Base-by-base conservation (phyloP, 2,113 vertebrate genomes). In the Chlorodrepanis virens region DNA sequence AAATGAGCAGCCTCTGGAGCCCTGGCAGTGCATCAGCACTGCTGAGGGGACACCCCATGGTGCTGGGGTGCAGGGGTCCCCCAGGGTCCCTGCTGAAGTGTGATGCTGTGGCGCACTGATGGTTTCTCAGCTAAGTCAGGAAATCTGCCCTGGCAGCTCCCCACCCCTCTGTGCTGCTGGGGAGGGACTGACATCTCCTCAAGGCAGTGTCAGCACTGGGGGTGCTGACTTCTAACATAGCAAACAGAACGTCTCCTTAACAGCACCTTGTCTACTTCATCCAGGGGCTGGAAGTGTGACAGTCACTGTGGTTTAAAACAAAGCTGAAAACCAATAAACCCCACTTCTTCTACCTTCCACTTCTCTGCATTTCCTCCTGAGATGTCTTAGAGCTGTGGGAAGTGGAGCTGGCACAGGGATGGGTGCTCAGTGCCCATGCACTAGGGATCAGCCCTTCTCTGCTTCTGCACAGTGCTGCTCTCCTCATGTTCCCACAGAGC, bases 41-140 rank as follows among this genome's bases (percentile, higher is more conserved):
- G 45, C 63, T 70, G 5, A 2, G 49, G 64, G 44, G 37, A 5
- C 67, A 47, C 1, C 61, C 49, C 4, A 0, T 5, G 1, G 25
- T 33, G 33, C 25, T 54, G 65, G n/a, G 1, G 1, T 8, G 18
- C 61, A 37, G 47, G 12, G 33, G 13, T 59, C 42, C 25, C 33
- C 10, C 11, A 4, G 33, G 57, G 37, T 9, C 81, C 1, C 9
- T 70, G 15, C 56, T 60, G 0, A 22, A 31, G 33, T 3, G 35
- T 6, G 42, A 20, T 35, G 29, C 53, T 6, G 8, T 31, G 42
- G 44, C n/a, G 7, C 63, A 31, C 44, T 2, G 47, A 11, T 42
- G 19, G 25, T 35, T 49, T 29, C 45, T 82, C 42, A 39, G 24
- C 23, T 27, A 1, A 19, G 44, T 14, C 28, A 23, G 52, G 67